phyloP scores from a whole-genome alignment of 2,888 invertebrate species.

The Euplexia lucipara region DNA sequence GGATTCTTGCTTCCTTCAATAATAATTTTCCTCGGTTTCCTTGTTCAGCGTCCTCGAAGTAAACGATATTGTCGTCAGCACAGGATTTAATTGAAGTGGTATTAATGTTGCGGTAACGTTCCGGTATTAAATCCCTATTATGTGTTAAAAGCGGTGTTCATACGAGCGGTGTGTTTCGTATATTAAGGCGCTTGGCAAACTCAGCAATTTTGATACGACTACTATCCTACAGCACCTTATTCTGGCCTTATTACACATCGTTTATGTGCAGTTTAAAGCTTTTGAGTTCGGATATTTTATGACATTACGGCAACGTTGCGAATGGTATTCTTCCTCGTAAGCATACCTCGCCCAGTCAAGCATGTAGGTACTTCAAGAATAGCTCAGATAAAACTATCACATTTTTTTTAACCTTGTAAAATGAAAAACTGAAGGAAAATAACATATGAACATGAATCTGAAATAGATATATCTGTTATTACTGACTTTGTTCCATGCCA shows the following conservation, averaged over 20 bases:
- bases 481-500: conserved; percentile 34
- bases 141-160: conserved; percentile 52
- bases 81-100: conserved; percentile 55
- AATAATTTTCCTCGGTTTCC: conserved; percentile 27
- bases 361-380: conserved; percentile 19
- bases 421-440: conserved; percentile 16
- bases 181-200: conserved; percentile 47
- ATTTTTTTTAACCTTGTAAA: conserved; percentile 11
- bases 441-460: conserved; percentile 22
- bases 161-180: conserved; percentile 15
- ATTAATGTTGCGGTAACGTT: conserved; percentile 56
- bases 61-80: conserved; percentile 52
- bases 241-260: conserved; percentile 36
- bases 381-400: background rate
- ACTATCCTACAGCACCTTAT: conserved; percentile 40
- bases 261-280: conserved; percentile 22
- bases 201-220: conserved; percentile 38
- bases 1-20: conserved; percentile 33
- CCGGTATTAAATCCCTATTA: conserved; percentile 58
- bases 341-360: background rate
- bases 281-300: conserved; percentile 30
- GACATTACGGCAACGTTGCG: background rate
- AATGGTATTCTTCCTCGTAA: conserved; percentile 10
- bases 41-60: conserved; percentile 37
- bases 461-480: conserved; percentile 31